These are phyloP conservation scores for Pachyuromys duprasi DNA, from an alignment of 2,797 vertebrate genomes.

Conservation along the genomic window DNA sequence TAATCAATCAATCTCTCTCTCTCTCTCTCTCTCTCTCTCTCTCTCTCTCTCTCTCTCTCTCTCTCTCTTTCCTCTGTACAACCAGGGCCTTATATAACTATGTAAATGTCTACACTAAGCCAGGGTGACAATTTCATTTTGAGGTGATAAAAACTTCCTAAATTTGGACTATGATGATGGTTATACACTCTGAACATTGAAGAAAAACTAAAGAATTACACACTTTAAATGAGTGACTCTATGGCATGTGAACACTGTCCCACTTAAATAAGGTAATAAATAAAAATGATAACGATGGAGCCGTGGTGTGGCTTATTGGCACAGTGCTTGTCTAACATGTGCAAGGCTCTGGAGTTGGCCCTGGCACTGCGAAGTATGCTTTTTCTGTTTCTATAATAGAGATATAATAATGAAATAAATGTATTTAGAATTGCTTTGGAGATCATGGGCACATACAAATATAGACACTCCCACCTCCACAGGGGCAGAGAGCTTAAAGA, in stretches of 20 bases:
- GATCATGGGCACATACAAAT: background rate
- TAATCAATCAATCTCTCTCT: background rate
- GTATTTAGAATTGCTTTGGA: background rate
- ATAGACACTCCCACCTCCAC: background rate
- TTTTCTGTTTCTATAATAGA: too few species aligned
- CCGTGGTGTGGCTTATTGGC: background rate
- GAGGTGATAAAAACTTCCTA: conserved; percentile 16
- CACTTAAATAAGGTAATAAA: background rate
- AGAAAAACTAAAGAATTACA: background rate
- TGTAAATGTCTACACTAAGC: background rate
- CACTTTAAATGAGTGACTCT: background rate
- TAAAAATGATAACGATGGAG: background rate
- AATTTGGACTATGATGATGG: background rate
- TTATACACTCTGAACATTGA: conserved; percentile 26
- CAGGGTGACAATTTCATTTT: background rate
- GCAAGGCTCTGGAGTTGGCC: background rate
- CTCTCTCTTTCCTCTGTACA: background rate
- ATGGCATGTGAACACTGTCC: background rate
- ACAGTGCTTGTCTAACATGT: background rate
- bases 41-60: too few species aligned
- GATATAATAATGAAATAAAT: background rate
- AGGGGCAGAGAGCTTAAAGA: background rate
- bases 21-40: too few species aligned
- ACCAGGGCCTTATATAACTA: background rate
- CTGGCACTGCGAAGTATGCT: background rate